Evolutionary conservation across 2,888 invertebrate genomes (phyloP).

Genomic region (Villa cingulata): DNA sequence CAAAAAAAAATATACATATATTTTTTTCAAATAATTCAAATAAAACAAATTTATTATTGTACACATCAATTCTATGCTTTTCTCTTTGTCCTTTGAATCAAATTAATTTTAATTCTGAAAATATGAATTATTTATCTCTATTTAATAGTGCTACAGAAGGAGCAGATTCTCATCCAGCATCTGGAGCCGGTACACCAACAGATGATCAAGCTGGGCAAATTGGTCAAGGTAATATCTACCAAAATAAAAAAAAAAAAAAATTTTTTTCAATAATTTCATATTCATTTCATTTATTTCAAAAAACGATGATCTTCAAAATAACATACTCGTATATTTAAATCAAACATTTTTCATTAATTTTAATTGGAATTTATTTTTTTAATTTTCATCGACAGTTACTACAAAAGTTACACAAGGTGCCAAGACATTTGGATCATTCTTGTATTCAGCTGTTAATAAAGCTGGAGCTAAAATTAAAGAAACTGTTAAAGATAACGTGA

Average conservation of each 20-base stretch:
- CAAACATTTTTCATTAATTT: neutral
- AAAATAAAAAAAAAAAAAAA: constrained; percentile 28
- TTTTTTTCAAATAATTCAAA: too few species aligned
- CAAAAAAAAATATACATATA: too few species aligned
- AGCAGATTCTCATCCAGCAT: constrained; percentile 75
- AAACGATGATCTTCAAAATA: constrained; percentile 9
- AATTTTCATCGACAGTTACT: constrained; percentile 54
- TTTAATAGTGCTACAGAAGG: constrained; percentile 70
- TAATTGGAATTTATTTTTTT: constrained; percentile 2
- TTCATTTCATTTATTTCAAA: constrained; percentile 18
- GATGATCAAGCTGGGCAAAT: constrained; percentile 68
- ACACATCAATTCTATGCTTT: too few species aligned
- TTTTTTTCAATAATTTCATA: constrained; percentile 25
- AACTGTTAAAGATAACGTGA: constrained; percentile 90
- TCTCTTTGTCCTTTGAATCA: too few species aligned
- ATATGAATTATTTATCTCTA: neutral
- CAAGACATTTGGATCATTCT: constrained; percentile 81
- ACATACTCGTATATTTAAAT: constrained; percentile 2
- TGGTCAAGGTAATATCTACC: constrained; percentile 54
- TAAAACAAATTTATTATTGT: too few species aligned
- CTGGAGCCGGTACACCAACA: constrained; percentile 62
- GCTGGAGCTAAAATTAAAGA: constrained; percentile 94
- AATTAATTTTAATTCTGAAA: too few species aligned
- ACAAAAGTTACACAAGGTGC: constrained; percentile 81
- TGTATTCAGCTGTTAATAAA: constrained; percentile 91